Percentiles rank a stretch among this genome's conserved stretches.
These are phyloP conservation scores for Arothron firmamentum DNA, from an alignment of 2,113 vertebrate species.

Conservation along the genomic window DNA sequence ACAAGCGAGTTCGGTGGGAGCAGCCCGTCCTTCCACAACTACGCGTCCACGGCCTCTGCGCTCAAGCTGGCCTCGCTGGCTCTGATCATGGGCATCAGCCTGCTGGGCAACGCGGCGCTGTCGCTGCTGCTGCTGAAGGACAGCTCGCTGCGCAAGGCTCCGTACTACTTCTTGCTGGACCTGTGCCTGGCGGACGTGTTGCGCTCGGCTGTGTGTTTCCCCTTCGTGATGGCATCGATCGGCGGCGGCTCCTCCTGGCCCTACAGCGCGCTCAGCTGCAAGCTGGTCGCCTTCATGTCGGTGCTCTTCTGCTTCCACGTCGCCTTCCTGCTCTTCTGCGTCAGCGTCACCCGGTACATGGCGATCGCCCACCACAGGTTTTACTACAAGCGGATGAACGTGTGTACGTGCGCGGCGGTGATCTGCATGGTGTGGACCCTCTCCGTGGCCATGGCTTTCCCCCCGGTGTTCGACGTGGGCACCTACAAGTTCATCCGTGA, in stretches of 20 bases:
- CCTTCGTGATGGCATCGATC: conserved; percentile 90
- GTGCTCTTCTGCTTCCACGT: conserved; percentile 95
- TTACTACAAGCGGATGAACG: conserved; percentile 91
- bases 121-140: conserved; percentile 88
- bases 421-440: conserved; percentile 95
- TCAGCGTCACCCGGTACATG: conserved; percentile 95
- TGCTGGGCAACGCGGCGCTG: conserved; percentile 88
- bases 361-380: conserved; percentile 96
- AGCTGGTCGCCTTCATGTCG: conserved; percentile 89
- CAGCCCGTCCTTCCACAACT: conserved; percentile 80
- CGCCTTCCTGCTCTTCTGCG: conserved; percentile 92
- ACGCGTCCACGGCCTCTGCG: conserved; percentile 79
- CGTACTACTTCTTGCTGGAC: conserved; percentile 94
- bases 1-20: conserved; percentile 80
- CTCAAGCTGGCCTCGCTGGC: conserved; percentile 87
- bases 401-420: conserved; percentile 89
- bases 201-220: conserved; percentile 90
- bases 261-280: conserved; percentile 85
- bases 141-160: conserved; percentile 85
- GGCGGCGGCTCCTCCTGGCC: conserved; percentile 82
- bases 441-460: conserved; percentile 92
- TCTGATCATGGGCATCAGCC: conserved; percentile 85
- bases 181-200: conserved; percentile 89
- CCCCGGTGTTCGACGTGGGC: conserved; percentile 90
- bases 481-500: conserved; percentile 89